Percentiles rank a stretch among this genome's conserved stretches.
Conservation (phyloP, 2,888 invertebrate genomes). For the Drepanosiphum platanoidis region DNA sequence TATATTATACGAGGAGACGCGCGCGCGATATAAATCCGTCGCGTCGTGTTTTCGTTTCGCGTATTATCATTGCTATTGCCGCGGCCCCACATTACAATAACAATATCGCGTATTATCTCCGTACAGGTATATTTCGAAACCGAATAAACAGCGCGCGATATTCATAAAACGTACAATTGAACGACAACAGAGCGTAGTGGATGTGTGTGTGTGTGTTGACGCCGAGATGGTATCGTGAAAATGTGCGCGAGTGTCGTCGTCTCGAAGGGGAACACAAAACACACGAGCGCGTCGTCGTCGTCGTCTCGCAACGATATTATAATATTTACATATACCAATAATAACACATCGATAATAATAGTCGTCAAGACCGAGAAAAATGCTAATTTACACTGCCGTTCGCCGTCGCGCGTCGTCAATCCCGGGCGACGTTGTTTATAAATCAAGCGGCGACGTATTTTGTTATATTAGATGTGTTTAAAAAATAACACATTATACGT, state of each 20-base stretch:
- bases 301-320: not conserved
- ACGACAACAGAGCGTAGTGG: not conserved
- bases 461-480: no score
- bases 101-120: not conserved
- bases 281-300: not conserved
- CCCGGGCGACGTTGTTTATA: no score
- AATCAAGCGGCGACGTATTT: no score
- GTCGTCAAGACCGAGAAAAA: not conserved
- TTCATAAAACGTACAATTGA: not conserved
- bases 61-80: no score
- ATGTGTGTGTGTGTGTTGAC: not conserved
- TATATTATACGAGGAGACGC: no score
- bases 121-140: not conserved
- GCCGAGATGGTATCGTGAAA: slow-evolving; percentile 23
- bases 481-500: no score
- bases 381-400: not conserved
- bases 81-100: no score
- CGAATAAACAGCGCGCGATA: not conserved
- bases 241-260: slow-evolving; percentile 22
- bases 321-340: slow-evolving; percentile 46
- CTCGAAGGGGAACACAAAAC: not conserved
- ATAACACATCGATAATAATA: not conserved
- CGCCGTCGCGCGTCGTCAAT: no score
- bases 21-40: no score
- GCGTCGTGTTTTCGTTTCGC: not conserved